Evolutionary conservation across 2,888 invertebrate genomes (phyloP).

Genomic region (Norana najaformis): DNA sequence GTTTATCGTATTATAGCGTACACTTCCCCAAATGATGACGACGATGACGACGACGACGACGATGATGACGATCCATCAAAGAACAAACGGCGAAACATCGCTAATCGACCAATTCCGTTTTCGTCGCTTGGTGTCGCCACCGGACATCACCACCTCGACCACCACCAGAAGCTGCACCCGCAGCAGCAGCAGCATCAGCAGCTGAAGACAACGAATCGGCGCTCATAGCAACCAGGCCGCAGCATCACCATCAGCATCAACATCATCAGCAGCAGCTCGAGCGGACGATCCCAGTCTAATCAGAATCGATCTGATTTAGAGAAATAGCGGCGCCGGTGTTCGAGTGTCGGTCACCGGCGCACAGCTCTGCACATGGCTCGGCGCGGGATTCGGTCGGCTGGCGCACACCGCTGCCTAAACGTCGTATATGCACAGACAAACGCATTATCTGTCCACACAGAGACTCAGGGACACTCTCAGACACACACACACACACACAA

Average conservation of each 20-base stretch:
- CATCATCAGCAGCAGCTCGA: not conserved
- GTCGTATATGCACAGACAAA: not conserved
- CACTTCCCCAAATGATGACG: not conserved
- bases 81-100: not conserved
- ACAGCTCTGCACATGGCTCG: slow-evolving; percentile 6
- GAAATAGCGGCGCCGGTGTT: not conserved
- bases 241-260: not conserved
- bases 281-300: slow-evolving; percentile 7
- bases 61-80: not conserved
- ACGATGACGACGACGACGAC: not conserved
- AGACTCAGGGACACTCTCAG: no score
- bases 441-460: not conserved
- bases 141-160: not conserved
- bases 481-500: not conserved
- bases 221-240: slow-evolving; percentile 7
- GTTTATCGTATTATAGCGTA: not conserved
- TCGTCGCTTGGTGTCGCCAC: slow-evolving; percentile 13
- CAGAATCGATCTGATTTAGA: slow-evolving; percentile 13
- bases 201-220: not conserved
- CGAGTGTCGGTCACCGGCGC: not conserved
- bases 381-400: slow-evolving; percentile 1
- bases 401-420: slow-evolving; percentile 10
- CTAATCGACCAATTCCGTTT: not conserved
- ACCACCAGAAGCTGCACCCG: not conserved
- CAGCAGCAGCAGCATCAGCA: not conserved